Evolutionary conservation across 2,797 vertebrate species (phyloP), one percentile per base, ranked within the genome.

Genomic region (Remorina albescens): DNA sequence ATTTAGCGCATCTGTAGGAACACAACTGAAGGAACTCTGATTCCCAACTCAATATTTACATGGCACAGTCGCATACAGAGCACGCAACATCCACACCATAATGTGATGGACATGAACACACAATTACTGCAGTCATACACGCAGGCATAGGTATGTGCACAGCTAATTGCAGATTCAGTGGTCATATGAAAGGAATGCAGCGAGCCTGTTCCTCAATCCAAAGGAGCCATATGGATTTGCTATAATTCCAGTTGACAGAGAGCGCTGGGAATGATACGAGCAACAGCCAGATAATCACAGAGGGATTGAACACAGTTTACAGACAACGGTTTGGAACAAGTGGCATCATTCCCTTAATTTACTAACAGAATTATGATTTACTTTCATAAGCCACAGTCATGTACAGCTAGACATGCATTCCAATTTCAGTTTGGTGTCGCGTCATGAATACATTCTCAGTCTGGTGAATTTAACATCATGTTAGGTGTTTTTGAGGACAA

Each of bases 1-100:
- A 92, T 90, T 87, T 46, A 50, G 50, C 71, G 81, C 81, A 74
- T 90, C 85, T 87, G 76, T 79, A 80, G 68, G 67, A 81, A 81
- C 84, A 87, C 78, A 80, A 74, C 80, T 69, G 19, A 71, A 74
- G 70, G 78, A 86, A 66, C 73, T 79, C 58, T 58, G 72, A 72
- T 71, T 82, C 67, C 47, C 37, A 83, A 60, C 84, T 80, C 71
- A 71, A 84, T 89, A 84, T 80, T 78, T 84, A 75, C 66, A 66
- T 80, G 71, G 72, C 78, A 57, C 19, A 1, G 32, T 59, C 64
- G 37, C 19, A 8, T 57, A 46, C 32, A 55, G 53, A 67, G 36
- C 50, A 49, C 57, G 53, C 57, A 41, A 42, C 36, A 79, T 69
- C 69, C 53, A 23, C 28, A 66, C 47, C 25, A 30, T 59, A 67